phyloP scores from a whole-genome alignment of 2,888 invertebrate genomes.

The Malachius bipustulatus region DNA sequence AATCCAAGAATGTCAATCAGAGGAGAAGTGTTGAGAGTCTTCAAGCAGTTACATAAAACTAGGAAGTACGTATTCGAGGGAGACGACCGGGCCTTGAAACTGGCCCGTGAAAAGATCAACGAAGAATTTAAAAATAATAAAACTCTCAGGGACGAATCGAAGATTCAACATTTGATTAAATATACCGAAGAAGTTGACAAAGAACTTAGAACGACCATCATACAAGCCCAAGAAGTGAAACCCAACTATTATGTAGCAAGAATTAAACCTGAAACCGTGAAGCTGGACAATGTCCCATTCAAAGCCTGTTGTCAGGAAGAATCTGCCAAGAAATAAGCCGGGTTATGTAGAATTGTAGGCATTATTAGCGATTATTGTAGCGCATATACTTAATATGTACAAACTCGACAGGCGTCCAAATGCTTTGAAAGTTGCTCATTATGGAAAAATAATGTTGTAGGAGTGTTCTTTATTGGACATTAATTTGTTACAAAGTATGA shows the following conservation, averaged over 20 bases:
- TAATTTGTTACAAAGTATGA: no score
- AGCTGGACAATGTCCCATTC: constrained; percentile 2
- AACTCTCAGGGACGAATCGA: constrained; percentile 25
- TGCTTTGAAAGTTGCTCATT: no score
- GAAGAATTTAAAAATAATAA: constrained; percentile 60
- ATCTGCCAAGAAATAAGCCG: no score
- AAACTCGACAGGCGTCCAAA: no score
- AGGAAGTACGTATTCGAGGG: constrained; percentile 54
- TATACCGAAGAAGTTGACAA: constrained; percentile 55
- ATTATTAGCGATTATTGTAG: no score
- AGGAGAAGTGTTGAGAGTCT: constrained; percentile 29
- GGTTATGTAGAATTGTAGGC: no score
- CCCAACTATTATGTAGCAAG: constrained; percentile 47
- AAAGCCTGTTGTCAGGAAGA: no score
- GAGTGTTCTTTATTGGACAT: no score
- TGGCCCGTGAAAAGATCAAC: constrained; percentile 61
- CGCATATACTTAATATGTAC: no score
- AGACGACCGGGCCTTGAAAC: constrained; percentile 49
- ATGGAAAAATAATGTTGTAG: no score
- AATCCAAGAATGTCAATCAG: not conserved
- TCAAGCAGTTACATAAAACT: constrained; percentile 61
- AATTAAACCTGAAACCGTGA: not conserved
- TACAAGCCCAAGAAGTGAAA: constrained; percentile 57
- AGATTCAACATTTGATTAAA: constrained; percentile 47
- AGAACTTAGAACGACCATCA: constrained; percentile 58